Conservation (phyloP, 2,113 vertebrate species). For the Turnix velox region DNA sequence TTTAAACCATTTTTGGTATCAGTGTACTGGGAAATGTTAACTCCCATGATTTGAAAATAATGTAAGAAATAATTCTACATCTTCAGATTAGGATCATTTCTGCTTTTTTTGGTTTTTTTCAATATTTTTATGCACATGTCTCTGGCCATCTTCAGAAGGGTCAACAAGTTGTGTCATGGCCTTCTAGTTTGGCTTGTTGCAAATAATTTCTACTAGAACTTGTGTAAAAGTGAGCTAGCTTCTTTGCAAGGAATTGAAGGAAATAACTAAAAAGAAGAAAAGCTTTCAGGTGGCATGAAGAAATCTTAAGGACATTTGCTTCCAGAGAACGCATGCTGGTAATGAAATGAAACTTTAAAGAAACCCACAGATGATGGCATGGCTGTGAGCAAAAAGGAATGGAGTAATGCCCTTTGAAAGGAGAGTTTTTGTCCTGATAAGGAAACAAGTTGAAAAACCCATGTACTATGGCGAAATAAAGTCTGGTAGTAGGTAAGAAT, state of each 20-base stretch:
- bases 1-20: constrained; percentile 2
- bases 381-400: background rate
- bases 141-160: background rate
- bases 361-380: background rate
- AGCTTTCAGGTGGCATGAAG: background rate
- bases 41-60: background rate
- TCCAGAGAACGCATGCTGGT: background rate
- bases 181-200: background rate
- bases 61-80: background rate
- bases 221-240: background rate
- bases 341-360: background rate
- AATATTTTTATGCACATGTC: background rate
- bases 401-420: background rate
- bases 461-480: background rate
- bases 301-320: background rate
- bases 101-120: background rate
- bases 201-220: background rate
- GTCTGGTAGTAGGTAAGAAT: background rate
- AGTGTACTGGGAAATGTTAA: background rate
- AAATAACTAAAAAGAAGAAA: background rate
- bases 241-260: background rate
- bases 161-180: background rate
- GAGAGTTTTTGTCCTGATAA: background rate
- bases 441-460: background rate
- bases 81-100: background rate